Evolutionary conservation across 2,113 vertebrate species (phyloP).

Genomic region (Sander vitreus): DNA sequence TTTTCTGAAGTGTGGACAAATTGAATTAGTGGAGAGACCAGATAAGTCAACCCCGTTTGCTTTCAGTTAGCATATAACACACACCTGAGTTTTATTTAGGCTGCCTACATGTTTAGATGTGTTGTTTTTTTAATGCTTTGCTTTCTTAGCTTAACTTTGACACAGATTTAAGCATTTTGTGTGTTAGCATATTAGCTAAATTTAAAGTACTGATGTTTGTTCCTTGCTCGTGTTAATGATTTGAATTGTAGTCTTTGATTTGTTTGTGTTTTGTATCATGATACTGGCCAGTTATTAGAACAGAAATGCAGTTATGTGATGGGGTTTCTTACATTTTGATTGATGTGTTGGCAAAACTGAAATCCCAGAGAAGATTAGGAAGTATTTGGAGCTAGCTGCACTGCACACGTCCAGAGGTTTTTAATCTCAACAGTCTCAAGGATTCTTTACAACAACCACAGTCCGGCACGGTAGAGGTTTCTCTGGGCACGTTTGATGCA

Average conservation of each 20-base stretch:
- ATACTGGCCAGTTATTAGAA: conserved; percentile 45
- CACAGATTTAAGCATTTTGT: conserved; percentile 55
- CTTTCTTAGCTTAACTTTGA: conserved; percentile 52
- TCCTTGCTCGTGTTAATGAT: conserved; percentile 58
- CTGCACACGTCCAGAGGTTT: conserved; percentile 63
- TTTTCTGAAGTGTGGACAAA: conserved; percentile 90
- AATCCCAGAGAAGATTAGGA: conserved; percentile 47
- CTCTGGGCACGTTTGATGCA: conserved; percentile 27
- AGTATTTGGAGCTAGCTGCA: conserved; percentile 80
- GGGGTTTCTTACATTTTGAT: conserved; percentile 44
- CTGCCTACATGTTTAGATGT: conserved; percentile 70
- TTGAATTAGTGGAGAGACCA: conserved; percentile 89
- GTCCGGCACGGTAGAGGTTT: conserved; percentile 9
- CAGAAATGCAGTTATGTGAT: conserved; percentile 39
- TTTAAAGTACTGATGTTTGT: conserved; percentile 69
- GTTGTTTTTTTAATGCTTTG: conserved; percentile 71
- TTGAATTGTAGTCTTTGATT: conserved; percentile 68
- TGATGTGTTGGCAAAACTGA: conserved; percentile 32
- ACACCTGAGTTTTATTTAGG: conserved; percentile 65
- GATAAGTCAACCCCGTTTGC: conserved; percentile 88
- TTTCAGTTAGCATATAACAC: conserved; percentile 82
- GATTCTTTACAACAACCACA: not conserved
- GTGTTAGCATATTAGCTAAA: conserved; percentile 54
- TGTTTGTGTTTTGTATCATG: conserved; percentile 47
- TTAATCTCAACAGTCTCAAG: not conserved